Base-by-base conservation (phyloP, 2,888 invertebrate genomes). In the Lochmaea crataegi region DNA sequence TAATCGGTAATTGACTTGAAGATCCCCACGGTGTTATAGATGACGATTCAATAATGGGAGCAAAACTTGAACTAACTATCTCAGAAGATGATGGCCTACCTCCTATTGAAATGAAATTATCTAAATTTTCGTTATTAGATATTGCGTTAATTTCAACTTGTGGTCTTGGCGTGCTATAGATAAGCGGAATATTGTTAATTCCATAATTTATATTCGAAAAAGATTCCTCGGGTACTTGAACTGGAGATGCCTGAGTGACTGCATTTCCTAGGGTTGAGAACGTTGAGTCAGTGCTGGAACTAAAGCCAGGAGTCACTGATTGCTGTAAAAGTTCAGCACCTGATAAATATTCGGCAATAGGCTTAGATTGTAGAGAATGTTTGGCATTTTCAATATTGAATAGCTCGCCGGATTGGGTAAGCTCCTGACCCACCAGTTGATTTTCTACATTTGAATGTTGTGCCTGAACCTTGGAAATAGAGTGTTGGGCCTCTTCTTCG, bases 401-500 rank as follows among this genome's bases (percentile, higher is more conserved):
- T n/a, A 51, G n/a, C 5, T 51, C n/a, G 4, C 16, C 51, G 3
- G 16, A n/a, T n/a, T 7, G 51, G 12, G 6, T n/a, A 4, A 51
- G n/a, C 14, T 51, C 53, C 18, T 18, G 16, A 11, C 53, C 53
- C 1, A 18, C n/a, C 10, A 16, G 53, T 16, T 18, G 53, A 16
- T 53, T 53, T 53, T 53, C 16, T 11, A 53, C 5, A 53, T 53
- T 53, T 6, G 53, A 16, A 16, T 53, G 16, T 10, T 53, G 53
- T 16, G 53, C 53, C 16, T 53, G 53, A 9, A 53, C 53, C 9
- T 16, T 53, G 3, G 53, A 16, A 16, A 53, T 53, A 1, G 53
- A 10, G 16, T 60, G 2, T 51, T 61, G 51, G 2, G 87, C 87
- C 78, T 89, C 89, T 82, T 88, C 88, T 87, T 93, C 92, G 76